These are phyloP conservation scores for Beris chalybata DNA, from an alignment of 2,888 invertebrate genomes.

Conservation along the genomic window DNA sequence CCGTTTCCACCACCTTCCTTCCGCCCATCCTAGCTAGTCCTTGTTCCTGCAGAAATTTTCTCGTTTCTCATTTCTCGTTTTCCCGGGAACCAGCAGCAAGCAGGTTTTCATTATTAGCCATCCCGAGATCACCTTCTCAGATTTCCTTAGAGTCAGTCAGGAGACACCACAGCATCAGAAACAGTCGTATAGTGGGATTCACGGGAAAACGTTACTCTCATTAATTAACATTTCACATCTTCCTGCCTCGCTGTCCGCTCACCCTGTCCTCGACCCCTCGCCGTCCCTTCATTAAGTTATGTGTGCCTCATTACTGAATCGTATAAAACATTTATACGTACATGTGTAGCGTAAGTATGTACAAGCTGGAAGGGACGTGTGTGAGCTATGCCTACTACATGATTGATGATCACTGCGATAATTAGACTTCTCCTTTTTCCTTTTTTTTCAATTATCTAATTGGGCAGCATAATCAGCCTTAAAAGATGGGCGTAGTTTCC, in stretches of 20 bases:
- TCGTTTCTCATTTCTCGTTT: no score
- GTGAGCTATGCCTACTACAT: conserved; percentile 30
- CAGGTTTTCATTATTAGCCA: conserved; percentile 27
- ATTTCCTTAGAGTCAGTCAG: conserved; percentile 34
- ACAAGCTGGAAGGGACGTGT: conserved; percentile 9
- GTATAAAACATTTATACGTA: conserved; percentile 13
- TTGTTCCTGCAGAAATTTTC: no score
- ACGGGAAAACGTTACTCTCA: conserved; percentile 38
- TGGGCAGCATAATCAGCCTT: conserved; percentile 37
- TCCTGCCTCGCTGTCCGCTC: conserved; percentile 11
- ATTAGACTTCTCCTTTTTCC: conserved; percentile 27
- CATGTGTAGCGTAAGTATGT: conserved; percentile 6
- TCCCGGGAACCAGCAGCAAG: background rate
- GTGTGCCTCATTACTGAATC: conserved; percentile 23
- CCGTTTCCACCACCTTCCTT: background rate
- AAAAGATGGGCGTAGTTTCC: conserved; percentile 32
- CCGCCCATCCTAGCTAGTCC: background rate
- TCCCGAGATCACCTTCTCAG: conserved; percentile 37
- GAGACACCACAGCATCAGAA: conserved; percentile 13
- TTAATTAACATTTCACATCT: conserved; percentile 39
- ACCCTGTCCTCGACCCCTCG: conserved; percentile 4
- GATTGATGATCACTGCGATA: conserved; percentile 40
- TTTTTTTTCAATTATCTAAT: conserved; percentile 39
- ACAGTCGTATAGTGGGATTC: conserved; percentile 35
- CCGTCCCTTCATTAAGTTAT: conserved; percentile 6